These are phyloP conservation scores for Oncorhynchus mykiss DNA, from an alignment of 2,113 vertebrate species.

Conservation along the genomic window DNA sequence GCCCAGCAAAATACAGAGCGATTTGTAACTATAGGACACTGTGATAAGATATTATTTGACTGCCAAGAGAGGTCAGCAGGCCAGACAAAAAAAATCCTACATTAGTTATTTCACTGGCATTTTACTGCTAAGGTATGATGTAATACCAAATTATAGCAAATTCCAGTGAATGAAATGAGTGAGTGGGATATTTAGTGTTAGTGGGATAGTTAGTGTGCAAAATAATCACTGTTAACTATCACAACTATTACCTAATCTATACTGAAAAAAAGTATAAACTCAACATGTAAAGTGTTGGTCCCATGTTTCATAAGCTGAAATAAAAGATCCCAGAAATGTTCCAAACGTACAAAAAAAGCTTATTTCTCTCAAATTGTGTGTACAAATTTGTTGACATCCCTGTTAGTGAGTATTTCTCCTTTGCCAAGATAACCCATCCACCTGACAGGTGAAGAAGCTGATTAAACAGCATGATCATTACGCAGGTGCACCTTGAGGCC, in stretches of 20 bases:
- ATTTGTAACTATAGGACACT: neutral
- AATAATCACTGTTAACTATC: neutral
- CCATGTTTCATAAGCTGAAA: neutral
- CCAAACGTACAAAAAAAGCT: too few species aligned
- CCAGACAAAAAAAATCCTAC: neutral
- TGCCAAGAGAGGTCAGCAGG: constrained; percentile 2
- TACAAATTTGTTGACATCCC: neutral
- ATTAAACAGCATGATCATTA: too few species aligned
- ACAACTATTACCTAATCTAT: constrained; percentile 31
- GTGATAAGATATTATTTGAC: neutral
- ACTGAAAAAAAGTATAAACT: neutral
- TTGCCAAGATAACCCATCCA: too few species aligned
- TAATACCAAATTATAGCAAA: constrained; percentile 11
- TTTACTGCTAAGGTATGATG: constrained; percentile 6
- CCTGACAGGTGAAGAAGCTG: too few species aligned
- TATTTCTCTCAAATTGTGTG: too few species aligned
- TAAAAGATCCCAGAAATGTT: too few species aligned
- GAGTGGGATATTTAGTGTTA: too few species aligned
- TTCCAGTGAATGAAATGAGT: neutral
- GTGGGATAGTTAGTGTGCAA: too few species aligned
- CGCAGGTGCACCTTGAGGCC: too few species aligned
- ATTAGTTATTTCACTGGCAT: constrained; percentile 26
- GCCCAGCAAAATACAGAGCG: neutral
- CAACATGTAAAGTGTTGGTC: neutral
- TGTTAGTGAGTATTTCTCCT: neutral